phyloP scores from a whole-genome alignment of 2,797 vertebrate species.

The Acanthurus lineatus region DNA sequence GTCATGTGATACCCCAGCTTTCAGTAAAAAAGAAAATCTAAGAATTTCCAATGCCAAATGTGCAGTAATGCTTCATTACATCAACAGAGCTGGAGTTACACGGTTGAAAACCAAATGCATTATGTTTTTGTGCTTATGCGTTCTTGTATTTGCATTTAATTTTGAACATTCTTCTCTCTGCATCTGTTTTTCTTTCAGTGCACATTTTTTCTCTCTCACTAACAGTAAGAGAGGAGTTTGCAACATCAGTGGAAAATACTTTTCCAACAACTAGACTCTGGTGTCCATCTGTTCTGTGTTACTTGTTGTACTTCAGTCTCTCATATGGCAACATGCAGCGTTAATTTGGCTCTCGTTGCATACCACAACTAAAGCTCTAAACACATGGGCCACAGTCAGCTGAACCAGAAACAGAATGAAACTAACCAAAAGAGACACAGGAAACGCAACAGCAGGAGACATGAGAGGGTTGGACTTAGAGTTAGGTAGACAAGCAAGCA shows the following conservation, averaged over 20 bases:
- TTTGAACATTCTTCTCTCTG: conserved; percentile 7
- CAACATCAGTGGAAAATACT: conserved; percentile 83
- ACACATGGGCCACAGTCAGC: conserved; percentile 75
- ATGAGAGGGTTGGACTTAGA: conserved; percentile 25
- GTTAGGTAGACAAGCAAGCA: conserved; percentile 24
- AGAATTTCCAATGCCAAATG: conserved; percentile 18
- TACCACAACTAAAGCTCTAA: conserved; percentile 73
- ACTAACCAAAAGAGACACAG: conserved; percentile 53
- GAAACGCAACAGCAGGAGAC: conserved; percentile 52
- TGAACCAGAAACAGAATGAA: conserved; percentile 65
- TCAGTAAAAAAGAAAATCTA: conserved; percentile 25
- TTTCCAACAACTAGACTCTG: conserved; percentile 76
- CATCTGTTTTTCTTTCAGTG: conserved; percentile 33
- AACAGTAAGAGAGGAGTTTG: conserved; percentile 67
- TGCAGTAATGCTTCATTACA: conserved; percentile 19
- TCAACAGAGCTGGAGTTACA: conserved; percentile 11
- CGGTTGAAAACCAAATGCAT: neutral
- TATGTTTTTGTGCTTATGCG: neutral
- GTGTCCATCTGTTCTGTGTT: conserved; percentile 85
- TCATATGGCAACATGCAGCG: conserved; percentile 79
- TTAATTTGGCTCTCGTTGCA: conserved; percentile 79
- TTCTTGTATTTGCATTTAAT: conserved; percentile 18
- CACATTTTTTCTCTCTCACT: conserved; percentile 18
- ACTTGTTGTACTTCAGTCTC: conserved; percentile 74
- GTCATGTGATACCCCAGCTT: conserved; percentile 29